Evolutionary conservation across 2,113 vertebrate species (phyloP).

Genomic region (Mesembrinibis cayennensis): DNA sequence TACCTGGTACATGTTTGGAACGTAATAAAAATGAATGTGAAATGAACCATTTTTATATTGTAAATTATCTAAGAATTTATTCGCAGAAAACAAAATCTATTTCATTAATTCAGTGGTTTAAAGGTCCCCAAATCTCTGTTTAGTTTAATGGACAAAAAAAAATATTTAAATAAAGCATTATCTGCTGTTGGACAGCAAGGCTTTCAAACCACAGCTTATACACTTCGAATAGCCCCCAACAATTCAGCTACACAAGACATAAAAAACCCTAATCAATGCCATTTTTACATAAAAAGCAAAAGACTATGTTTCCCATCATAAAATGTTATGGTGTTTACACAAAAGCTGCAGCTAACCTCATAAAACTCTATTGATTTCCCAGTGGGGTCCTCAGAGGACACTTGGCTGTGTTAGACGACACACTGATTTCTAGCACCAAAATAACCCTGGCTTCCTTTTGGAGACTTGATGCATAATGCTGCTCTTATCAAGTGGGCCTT

Average conservation of each 20-base stretch:
- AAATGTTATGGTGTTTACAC: conserved; percentile 80
- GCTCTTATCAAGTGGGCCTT: conserved; percentile 32
- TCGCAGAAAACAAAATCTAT: neutral
- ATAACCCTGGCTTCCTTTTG: conserved; percentile 27
- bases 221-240: conserved; percentile 22
- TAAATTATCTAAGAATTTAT: conserved; percentile 12
- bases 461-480: neutral
- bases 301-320: conserved; percentile 79
- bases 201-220: conserved; percentile 33
- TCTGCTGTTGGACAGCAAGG: conserved; percentile 14
- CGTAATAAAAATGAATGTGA: neutral
- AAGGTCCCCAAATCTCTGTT: conserved; percentile 33
- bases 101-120: conserved; percentile 21
- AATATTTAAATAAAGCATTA: conserved; percentile 31
- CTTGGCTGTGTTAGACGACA: conserved; percentile 54
- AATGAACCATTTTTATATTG: neutral
- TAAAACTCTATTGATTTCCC: conserved; percentile 79
- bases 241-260: neutral
- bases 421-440: conserved; percentile 48
- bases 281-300: conserved; percentile 73
- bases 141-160: conserved; percentile 57
- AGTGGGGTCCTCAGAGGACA: conserved; percentile 75
- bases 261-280: conserved; percentile 48
- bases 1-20: neutral
- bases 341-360: conserved; percentile 73